Evolutionary conservation across 2,888 invertebrate species (phyloP).

Genomic region (Drosophila kuntzei): DNA sequence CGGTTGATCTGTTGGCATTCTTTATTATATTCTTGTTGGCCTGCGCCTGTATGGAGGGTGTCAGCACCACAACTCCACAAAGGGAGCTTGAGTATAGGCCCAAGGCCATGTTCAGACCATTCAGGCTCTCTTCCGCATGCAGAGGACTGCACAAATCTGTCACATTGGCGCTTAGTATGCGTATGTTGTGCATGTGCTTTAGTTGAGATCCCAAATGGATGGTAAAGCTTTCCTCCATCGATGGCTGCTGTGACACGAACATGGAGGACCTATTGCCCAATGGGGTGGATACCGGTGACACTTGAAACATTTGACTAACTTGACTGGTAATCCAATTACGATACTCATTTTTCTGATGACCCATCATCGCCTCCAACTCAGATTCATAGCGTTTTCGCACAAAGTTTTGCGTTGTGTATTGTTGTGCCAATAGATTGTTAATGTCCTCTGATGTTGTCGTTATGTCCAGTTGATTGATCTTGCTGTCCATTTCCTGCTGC

Average conservation of each 20-base stretch:
- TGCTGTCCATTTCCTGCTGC: conserved; percentile 95
- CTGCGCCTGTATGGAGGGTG: conserved; percentile 84
- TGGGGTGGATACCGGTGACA: conserved; percentile 82
- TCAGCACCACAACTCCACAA: conserved; percentile 94
- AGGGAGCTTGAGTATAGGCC: conserved; percentile 96
- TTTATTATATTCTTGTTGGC: conserved; percentile 84
- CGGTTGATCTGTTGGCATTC: conserved; percentile 89
- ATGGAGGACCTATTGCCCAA: conserved; percentile 85
- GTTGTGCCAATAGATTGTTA: conserved; percentile 92
- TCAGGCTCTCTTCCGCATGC: conserved; percentile 85
- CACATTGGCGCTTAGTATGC: conserved; percentile 94
- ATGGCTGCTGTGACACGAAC: conserved; percentile 85
- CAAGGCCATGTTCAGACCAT: conserved; percentile 94
- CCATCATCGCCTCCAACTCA: conserved; percentile 93
- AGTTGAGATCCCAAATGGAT: conserved; percentile 99
- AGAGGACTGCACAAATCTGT: conserved; percentile 91
- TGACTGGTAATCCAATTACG: conserved; percentile 92
- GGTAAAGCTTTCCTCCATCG: conserved; percentile 97
- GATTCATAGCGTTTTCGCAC: conserved; percentile 94
- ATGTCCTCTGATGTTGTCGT: conserved; percentile 91
- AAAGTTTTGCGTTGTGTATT: conserved; percentile 93
- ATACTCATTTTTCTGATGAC: conserved; percentile 94
- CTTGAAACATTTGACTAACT: conserved; percentile 84
- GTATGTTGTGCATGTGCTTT: conserved; percentile 99
- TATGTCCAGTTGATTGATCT: conserved; percentile 91